These are phyloP conservation scores for Acrocephalus kingi DNA, from an alignment of 2,113 vertebrate genomes.

Conservation along the genomic window DNA sequence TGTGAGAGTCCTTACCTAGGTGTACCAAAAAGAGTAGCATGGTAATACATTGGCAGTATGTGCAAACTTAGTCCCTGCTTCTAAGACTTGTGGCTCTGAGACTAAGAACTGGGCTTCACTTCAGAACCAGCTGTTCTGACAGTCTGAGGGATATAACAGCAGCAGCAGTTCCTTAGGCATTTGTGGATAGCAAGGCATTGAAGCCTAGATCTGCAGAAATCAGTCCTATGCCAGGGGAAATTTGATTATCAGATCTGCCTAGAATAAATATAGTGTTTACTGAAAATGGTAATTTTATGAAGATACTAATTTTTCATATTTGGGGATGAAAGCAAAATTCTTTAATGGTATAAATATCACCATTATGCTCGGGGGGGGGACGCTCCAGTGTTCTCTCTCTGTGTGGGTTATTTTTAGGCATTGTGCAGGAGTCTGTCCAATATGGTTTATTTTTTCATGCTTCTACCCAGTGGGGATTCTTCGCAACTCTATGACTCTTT, in stretches of 20 bases:
- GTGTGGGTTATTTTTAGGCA: not conserved
- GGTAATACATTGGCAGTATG: not conserved
- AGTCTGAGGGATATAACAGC: not conserved
- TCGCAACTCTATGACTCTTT: not conserved
- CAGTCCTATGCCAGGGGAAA: not conserved
- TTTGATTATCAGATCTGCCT: not conserved
- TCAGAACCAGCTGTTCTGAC: not conserved
- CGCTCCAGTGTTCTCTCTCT: not conserved
- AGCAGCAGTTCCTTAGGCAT: not conserved
- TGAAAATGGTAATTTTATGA: not conserved
- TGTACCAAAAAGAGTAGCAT: not conserved
- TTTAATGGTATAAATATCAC: not conserved
- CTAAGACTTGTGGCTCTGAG: not conserved
- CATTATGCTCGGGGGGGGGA: not conserved
- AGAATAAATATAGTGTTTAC: not conserved
- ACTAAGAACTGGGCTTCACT: not conserved
- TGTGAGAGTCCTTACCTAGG: not conserved
- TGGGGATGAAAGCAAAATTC: not conserved
- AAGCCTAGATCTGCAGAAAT: not conserved
- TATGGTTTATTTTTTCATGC: not conserved
- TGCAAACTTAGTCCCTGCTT: not conserved
- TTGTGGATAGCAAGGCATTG: fast-evolving
- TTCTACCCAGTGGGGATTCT: not conserved
- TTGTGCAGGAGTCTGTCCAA: not conserved
- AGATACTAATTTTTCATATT: not conserved